A percentile compares a stretch with the other conserved stretches of the same genome.
Evolutionary conservation across 2,113 vertebrate genomes (phyloP).

Genomic region (Rostratula benghalensis): DNA sequence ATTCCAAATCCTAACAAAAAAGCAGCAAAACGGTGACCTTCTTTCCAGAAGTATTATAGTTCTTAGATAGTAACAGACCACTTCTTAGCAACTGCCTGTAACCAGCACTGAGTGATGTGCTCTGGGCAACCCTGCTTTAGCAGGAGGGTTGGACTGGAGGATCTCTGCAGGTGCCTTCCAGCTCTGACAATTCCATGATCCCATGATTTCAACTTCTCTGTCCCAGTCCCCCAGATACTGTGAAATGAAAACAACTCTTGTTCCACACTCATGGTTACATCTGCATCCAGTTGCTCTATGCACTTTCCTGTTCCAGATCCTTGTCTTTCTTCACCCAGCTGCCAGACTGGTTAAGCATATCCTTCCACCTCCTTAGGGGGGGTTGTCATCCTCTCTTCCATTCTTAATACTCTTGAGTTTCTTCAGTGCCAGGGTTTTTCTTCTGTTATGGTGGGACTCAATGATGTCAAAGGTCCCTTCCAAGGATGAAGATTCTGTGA

Average conservation of each 20-base stretch:
- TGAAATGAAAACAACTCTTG: neutral
- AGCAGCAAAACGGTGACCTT: neutral
- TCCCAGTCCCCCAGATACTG: accelerated
- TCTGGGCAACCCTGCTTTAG: too few species aligned
- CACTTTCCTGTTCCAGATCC: neutral
- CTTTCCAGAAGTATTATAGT: neutral
- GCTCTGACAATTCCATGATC: too few species aligned
- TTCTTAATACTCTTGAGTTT: neutral
- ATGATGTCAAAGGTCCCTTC: too few species aligned
- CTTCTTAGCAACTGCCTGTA: neutral
- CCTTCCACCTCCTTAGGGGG: neutral
- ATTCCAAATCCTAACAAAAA: neutral
- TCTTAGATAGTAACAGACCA: neutral
- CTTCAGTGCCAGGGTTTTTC: neutral
- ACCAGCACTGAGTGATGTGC: too few species aligned
- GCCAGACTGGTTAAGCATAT: neutral
- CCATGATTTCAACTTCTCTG: neutral
- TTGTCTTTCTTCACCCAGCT: neutral
- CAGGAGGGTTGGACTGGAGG: too few species aligned
- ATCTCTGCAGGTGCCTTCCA: too few species aligned
- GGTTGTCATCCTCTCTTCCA: neutral
- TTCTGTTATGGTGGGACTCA: too few species aligned
- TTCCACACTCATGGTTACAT: neutral
- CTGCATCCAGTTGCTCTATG: neutral
- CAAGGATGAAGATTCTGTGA: too few species aligned